Evolutionary conservation across 1,140 invertebrate genomes (phyloP), one percentile per base, ranked within the genome.

Genomic region (Parapsyche elsis): DNA sequence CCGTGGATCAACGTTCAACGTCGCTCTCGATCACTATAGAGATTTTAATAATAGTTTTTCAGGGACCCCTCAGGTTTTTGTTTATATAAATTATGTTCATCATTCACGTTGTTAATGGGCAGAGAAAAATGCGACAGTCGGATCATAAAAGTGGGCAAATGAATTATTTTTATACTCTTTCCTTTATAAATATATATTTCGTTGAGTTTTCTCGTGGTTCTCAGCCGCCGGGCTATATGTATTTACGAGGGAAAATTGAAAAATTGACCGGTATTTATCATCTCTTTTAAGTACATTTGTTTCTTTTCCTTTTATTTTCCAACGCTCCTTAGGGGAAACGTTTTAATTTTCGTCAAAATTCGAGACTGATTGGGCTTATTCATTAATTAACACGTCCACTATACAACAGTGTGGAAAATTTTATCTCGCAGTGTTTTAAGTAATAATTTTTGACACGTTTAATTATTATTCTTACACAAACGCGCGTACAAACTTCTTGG

Each of bases 91-190:
- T 75, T 75, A 75, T 53, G 45, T 49, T 75, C 73, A 75, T 75
- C 45, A 49, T 14, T 75, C 73, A 75, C 44, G 73, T 75, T 53
- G 73, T 75, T 75, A 75, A 75, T 75, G 73, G 73, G 45, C 49
- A 57, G 73, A 57, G 73, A 75, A 75, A 75, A 75, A 75, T 75
- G 73, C 73, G 73, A 75, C 73, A 75, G 73, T 30, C 73, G 64
- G 64, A 75, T 75, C 73, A 75, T 75, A 75, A 67, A 75, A 57
- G 73, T 75, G 73, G 45, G 73, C 45, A 57, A 75, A 75, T 46
- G 45, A 73, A 30, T 75, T 75, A 75, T 75, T 75, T 75, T 75
- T 49, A 49, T 75, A 46, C 73, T 75, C 73, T 16, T 75, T 75
- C 45, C 10, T 23, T 67, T 67, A 9, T 67, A 67, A 26, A 67